A percentile compares a stretch with the other conserved stretches of the same genome.
These are phyloP conservation scores for Arctopsyche grandis DNA, from an alignment of 1,140 invertebrate genomes.

Conservation along the genomic window DNA sequence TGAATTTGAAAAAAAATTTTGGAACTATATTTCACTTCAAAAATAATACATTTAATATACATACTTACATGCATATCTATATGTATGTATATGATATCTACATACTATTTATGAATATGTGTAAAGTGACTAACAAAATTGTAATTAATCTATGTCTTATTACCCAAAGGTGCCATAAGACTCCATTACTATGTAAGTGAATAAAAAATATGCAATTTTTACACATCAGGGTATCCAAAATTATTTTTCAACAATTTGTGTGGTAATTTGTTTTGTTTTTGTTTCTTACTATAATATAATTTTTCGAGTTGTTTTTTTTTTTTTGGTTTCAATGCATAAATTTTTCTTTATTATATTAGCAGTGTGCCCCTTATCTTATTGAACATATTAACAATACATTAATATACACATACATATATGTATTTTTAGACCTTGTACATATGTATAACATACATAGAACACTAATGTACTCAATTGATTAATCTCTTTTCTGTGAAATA, in stretches of 20 bases:
- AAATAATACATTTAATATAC: too few relatives aligned
- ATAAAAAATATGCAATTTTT: too few relatives aligned
- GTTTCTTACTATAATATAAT: not conserved
- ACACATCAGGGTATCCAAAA: constrained; percentile 36
- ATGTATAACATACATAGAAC: constrained; percentile 1
- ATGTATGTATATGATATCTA: too few relatives aligned
- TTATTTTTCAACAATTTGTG: constrained; percentile 36
- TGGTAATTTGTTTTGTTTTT: constrained; percentile 24
- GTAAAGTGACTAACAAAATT: too few relatives aligned
- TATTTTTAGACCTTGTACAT: too few relatives aligned
- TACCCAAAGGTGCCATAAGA: constrained; percentile 50
- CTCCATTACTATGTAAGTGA: constrained; percentile 3
- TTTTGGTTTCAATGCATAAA: constrained; percentile 13
- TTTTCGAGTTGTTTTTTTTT: constrained; percentile 35
- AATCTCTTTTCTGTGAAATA: not conserved
- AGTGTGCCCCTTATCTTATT: constrained; percentile 40
- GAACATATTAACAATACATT: constrained; percentile 31
- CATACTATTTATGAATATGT: too few relatives aligned
- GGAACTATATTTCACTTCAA: constrained; percentile 1
- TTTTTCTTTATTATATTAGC: not conserved
- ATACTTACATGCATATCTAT: too few relatives aligned
- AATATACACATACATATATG: not conserved
- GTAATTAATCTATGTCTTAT: too few relatives aligned
- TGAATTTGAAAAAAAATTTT: constrained; percentile 30
- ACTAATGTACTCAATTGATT: not conserved